Evolutionary conservation across 2,797 vertebrate genomes (phyloP).

Genomic region (Chromobotia macracanthus): DNA sequence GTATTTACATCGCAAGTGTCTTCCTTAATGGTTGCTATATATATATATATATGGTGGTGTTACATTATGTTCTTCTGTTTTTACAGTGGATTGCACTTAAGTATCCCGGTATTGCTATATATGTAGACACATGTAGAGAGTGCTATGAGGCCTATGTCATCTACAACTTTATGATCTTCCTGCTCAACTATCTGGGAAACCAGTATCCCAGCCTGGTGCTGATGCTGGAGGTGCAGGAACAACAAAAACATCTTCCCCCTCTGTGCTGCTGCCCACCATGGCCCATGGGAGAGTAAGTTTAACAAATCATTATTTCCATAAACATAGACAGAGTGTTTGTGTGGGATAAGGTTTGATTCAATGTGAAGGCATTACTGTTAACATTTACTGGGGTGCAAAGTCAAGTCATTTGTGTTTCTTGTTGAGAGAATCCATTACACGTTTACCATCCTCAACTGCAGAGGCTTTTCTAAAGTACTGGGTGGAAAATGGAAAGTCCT

Average conservation of each 20-base stretch:
- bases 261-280: constrained; percentile 95
- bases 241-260: constrained; percentile 94
- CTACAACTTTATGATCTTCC: constrained; percentile 98
- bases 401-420: background rate
- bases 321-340: background rate
- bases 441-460: constrained; percentile 9
- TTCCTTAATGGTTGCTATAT: background rate
- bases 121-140: constrained; percentile 97
- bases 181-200: constrained; percentile 93
- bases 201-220: constrained; percentile 92
- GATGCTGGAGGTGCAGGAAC: constrained; percentile 96
- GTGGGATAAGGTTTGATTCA: background rate
- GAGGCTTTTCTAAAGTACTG: background rate
- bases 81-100: constrained; percentile 94
- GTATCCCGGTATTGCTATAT: constrained; percentile 93
- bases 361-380: no score
- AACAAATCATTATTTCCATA: background rate
- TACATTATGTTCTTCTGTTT: constrained; percentile 1
- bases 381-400: background rate
- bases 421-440: background rate
- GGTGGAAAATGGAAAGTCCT: background rate
- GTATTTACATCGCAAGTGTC: background rate
- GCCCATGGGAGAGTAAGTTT: constrained; percentile 98
- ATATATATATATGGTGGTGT: no score
- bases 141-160: constrained; percentile 99